Conservation (phyloP, 1,140 invertebrate species). For the Ctenoplectra terminalis region DNA sequence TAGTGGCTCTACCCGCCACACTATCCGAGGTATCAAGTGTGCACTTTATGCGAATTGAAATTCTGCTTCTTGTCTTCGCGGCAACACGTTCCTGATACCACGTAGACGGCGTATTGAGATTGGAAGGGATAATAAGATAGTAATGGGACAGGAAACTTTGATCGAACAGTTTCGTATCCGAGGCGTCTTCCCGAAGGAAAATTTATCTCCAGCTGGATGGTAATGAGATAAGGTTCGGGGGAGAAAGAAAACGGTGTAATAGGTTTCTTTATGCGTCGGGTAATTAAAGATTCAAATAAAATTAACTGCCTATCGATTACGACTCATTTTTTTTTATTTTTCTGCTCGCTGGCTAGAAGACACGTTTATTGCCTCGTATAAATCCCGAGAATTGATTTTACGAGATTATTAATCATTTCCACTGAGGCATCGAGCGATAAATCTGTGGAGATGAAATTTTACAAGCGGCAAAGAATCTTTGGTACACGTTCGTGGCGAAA, state of each 20-base stretch:
- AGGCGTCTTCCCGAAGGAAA: no score
- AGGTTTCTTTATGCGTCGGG: background rate
- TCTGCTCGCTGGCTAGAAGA: background rate
- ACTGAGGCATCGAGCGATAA: background rate
- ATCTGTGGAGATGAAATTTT: background rate
- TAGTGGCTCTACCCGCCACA: background rate
- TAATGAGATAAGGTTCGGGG: background rate
- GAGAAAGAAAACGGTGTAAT: background rate
- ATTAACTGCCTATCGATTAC: background rate
- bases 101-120: no score
- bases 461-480: background rate
- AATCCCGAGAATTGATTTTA: conserved; percentile 14
- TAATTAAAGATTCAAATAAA: conserved; percentile 10
- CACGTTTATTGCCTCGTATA: background rate
- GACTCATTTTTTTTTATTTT: background rate
- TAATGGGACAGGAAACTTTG: no score
- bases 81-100: no score
- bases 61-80: background rate
- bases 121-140: no score
- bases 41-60: background rate
- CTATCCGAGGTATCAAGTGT: background rate
- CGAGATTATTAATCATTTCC: conserved; percentile 14
- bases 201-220: background rate
- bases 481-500: background rate
- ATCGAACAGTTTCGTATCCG: no score